Evolutionary conservation across 2,113 vertebrate genomes (phyloP), one percentile per base, ranked within the genome.

Genomic region (Myanophis thanlyinensis): DNA sequence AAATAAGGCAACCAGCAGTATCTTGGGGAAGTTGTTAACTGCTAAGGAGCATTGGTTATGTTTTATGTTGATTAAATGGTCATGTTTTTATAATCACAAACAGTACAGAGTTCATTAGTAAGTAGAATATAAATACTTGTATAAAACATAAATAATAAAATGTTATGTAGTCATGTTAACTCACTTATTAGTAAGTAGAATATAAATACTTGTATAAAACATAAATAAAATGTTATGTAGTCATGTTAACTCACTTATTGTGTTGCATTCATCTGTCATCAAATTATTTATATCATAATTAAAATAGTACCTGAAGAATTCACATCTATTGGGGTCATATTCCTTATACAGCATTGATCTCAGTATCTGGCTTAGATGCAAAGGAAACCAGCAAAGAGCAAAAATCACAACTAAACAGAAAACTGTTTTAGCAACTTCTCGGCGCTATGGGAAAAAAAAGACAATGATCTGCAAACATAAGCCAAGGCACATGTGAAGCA

Each of bases 341-440:
- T 97, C 96, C 27, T 95, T 53, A 88, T 99, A 99, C 18, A 98
- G 94, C 30, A 96, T 98, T 97, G 97, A 98, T 97, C 99, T 99
- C 93, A 99, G 96, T 95, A 99, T 98, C 93, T 99, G 98, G 94
- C 99, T 99, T 92, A 99, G 97, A 94, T 99, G 99, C 91, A 99
- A 97, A 59, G 99, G 99, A 95, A 99, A 99, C 99, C 99, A 99
- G 97, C 99, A 99, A 30, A 99, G 98, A 89, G 98, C 99, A 95
- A 99, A 99, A 95, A 99, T 99, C 59, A 99, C 98, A 1, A 99
- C 99, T 52, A 99, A 97, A 94, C 98, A 99, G 98, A 99, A 99
- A 91, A 99, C 99, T 0, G 99, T 99, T 97, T 99, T 99, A 90
- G 99, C 99, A 94, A 99, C 99, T 96, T 99, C 99, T 95, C 99